Base-by-base conservation (phyloP, 2,113 vertebrate genomes). In the Periophthalmus modestus region DNA sequence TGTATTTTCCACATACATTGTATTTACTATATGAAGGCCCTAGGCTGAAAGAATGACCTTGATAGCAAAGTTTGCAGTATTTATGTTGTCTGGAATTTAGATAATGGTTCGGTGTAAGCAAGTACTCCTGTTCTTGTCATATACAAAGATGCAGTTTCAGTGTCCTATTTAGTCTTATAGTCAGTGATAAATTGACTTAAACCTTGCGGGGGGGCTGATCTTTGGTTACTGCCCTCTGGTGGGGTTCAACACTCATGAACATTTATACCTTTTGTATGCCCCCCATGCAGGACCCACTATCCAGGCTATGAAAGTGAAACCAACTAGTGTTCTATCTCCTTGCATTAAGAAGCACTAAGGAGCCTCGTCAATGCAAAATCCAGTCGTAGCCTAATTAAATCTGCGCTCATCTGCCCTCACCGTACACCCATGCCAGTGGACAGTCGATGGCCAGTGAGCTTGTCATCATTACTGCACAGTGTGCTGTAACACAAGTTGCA, bases 401-500 rank as follows among this genome's bases (percentile, higher is more conserved):
- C 79, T 77, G 71, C 68, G 67, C 86, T 83, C 73, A 62, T 61
- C 81, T 83, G 75, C 63, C 80, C 48, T 55, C 52, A 11, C 16
- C 52, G n/a, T 55, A 21, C 52, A 14, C 71, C 84, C 78, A 63
- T 57, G 70, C 69, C 71, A 72, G 69, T 21, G 83, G 80, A 73
- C 72, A 70, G 76, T 86, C 69, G 34, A 68, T 78, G 58, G 82
- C 78, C 83, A 78, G 77, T 74, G 66, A 72, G 76, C 82, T 82
- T 84, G 87, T 90, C 87, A 88, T 88, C 83, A 86, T 87, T 85
- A 87, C 74, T 86, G 90, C 73, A 80, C 87, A 86, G 87, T 88
- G 82, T 89, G 87, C 78, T 82, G 86, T 89, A 91, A 89, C 88
- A 80, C 83, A 85, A 85, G 76, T 90, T 88, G 88, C 88, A 89